These are phyloP conservation scores for Sycobia sp. DNA, from an alignment of 1,140 invertebrate species.

Conservation along the genomic window DNA sequence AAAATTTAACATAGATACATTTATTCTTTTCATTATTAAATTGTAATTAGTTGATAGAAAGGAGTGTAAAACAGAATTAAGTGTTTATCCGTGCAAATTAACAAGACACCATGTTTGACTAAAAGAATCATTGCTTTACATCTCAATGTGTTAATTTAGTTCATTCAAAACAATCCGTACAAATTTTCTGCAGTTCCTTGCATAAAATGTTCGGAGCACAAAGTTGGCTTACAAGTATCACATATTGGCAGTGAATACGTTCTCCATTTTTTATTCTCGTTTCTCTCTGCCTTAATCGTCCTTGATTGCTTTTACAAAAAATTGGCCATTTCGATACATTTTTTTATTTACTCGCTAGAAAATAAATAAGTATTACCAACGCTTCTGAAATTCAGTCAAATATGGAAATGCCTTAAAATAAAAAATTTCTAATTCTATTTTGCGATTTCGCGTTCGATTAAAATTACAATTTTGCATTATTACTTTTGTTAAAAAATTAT, in stretches of 20 bases:
- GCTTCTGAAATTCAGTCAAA: neutral
- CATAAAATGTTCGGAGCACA: conserved; percentile 43
- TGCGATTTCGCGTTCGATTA: conserved; percentile 8
- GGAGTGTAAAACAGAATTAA: too few species aligned
- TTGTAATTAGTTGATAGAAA: too few species aligned
- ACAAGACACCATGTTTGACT: too few species aligned
- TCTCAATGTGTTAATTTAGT: too few species aligned
- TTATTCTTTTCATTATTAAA: too few species aligned
- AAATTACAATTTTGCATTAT: conserved; percentile 25
- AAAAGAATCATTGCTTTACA: too few species aligned
- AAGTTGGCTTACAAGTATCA: conserved; percentile 55
- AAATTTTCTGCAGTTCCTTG: conserved; percentile 37
- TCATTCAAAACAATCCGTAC: conserved; percentile 50
- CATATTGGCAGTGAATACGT: conserved; percentile 61
- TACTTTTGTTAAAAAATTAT: conserved; percentile 8
- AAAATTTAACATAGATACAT: too few species aligned
- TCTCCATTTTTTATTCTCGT: conserved; percentile 30
- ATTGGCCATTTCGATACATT: neutral
- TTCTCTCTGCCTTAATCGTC: conserved; percentile 25
- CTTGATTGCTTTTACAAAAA: neutral
- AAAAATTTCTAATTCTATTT: neutral
- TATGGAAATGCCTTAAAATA: neutral
- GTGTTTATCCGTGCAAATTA: too few species aligned
- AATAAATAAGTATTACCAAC: neutral
- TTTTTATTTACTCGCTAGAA: neutral